These are phyloP conservation scores for Belgica antarctica DNA, from an alignment of 2,888 invertebrate species.

Conservation along the genomic window DNA sequence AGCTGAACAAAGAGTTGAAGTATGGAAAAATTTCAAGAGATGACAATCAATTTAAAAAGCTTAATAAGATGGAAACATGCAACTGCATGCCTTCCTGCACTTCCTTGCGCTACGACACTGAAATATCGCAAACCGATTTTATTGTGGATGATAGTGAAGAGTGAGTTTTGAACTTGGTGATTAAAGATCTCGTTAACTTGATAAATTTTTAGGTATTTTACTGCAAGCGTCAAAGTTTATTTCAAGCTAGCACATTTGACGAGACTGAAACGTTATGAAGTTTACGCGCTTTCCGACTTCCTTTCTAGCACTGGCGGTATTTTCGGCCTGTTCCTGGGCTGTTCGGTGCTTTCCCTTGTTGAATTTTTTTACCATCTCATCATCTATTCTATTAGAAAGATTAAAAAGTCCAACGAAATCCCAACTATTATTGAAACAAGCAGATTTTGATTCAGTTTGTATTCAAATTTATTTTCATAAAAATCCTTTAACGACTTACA, in stretches of 20 bases:
- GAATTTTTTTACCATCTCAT: conserved; percentile 34
- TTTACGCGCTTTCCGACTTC: conserved; percentile 31
- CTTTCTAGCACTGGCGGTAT: conserved; percentile 25
- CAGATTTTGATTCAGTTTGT: not conserved
- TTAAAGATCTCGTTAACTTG: not conserved
- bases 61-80: conserved; percentile 22
- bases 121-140: conserved; percentile 28
- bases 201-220: not conserved
- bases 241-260: conserved; percentile 19
- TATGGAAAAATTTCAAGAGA: conserved; percentile 1
- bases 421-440: not conserved
- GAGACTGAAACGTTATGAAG: conserved; percentile 33
- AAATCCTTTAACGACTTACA: conserved; percentile 17
- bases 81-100: conserved; percentile 36
- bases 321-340: conserved; percentile 32
- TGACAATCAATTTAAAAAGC: conserved; percentile 2
- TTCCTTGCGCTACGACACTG: conserved; percentile 19
- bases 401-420: not conserved
- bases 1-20: conserved; percentile 25
- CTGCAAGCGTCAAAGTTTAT: conserved; percentile 25
- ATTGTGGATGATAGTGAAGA: not conserved
- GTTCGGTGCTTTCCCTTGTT: conserved; percentile 30
- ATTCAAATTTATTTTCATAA: not conserved
- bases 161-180: conserved; percentile 7
- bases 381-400: conserved; percentile 5